Evolutionary conservation across 2,888 invertebrate species (phyloP), one percentile per base, ranked within the genome.

Genomic region (Lasioglossum leucozonium): DNA sequence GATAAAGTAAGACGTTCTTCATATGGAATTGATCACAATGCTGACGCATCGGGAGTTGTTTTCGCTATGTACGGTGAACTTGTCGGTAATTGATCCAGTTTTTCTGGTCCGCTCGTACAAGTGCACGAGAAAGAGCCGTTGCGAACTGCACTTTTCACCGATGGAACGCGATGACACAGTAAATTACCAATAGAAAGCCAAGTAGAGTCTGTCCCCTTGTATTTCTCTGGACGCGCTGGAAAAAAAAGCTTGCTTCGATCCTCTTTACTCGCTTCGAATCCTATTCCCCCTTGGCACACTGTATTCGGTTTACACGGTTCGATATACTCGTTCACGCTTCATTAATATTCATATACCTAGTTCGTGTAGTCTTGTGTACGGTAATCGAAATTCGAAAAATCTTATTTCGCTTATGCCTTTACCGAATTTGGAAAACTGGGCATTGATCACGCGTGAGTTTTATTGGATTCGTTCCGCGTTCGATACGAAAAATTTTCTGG

Each of bases 21-120:
- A 34, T 47, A 73, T 65, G 67, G 72, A 65, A 65, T 65, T 65
- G 65, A 65, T 67, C 67, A 37, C 37, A 37, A 37, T 37, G 37
- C 67, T 67, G 67, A 67, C 67, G 67, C 67, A 67, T 22, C 67
- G 34, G 67, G 67, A 37, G 37, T 67, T 67, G 37, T 67, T 67
- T 67, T 67, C 22, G 8, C 37, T 67, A 18, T 37, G 18, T 37
- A 4, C 34, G 34, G 37, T 11, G 37, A 67, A 67, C 67, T 37
- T 67, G 37, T 37, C 11, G 37, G 67, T 67, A 40, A 44, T 58
- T 22, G 18, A n/a, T n/a, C 30, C 22, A 67, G 67, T 65, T 65
- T 65, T 65, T 65, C 34, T 65, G 30, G 34, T 8, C 18, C 2
- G 16, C 65, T 34, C 34, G 18, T 30, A 34, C 30, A 65, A 34